Conservation (phyloP, 2,113 vertebrate genomes). For the Gopherus evgoodei region DNA sequence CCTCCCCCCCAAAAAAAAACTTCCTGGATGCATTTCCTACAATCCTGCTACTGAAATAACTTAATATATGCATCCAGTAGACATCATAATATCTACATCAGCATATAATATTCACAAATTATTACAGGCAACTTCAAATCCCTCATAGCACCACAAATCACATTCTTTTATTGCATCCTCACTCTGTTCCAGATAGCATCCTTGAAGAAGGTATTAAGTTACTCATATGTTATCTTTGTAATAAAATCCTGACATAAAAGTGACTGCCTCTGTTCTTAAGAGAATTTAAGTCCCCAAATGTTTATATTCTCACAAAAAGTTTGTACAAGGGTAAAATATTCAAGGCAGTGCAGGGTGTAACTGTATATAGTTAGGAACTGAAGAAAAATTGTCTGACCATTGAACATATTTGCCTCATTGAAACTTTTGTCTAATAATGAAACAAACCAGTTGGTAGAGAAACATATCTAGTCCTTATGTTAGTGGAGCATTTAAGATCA, state of each 20-base stretch:
- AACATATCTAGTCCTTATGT: background rate
- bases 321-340: background rate
- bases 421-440: background rate
- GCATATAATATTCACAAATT: background rate
- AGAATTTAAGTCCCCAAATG: background rate
- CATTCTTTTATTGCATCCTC: background rate
- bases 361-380: too few relatives aligned
- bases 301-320: background rate
- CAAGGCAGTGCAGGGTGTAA: background rate
- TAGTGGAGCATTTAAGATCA: background rate
- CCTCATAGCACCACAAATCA: background rate
- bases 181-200: background rate
- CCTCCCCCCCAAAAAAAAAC: rapidly evolving
- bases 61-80: background rate
- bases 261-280: background rate
- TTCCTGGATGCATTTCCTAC: background rate
- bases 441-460: background rate
- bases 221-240: background rate
- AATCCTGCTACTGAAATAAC: background rate
- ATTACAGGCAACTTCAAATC: background rate
- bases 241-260: background rate
- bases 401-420: background rate
- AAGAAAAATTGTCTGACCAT: background rate
- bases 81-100: background rate
- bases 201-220: background rate